Base-by-base conservation (phyloP, 1,140 invertebrate genomes). In the Caenorhabditis inopinata region DNA sequence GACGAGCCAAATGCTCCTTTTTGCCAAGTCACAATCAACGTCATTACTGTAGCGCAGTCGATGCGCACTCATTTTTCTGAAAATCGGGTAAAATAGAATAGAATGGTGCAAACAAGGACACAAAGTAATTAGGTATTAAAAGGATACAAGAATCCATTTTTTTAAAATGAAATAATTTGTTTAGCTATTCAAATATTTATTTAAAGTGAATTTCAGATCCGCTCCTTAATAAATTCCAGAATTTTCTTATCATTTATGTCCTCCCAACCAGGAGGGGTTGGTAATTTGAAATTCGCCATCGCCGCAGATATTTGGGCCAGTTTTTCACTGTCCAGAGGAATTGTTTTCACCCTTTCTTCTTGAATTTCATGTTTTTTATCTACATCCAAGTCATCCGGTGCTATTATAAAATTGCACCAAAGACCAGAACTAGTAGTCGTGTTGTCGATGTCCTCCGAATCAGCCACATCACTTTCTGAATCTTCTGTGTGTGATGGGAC, bases 1-100 rank as follows among this genome's bases (percentile, higher is more conserved):
- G 16, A 87, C 86, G 0, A 86, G 76, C 85, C 85, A 86, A 53
- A 87, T 58, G 2, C 86, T 82, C 9, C 74, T 47, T 32, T 58
- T 58, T 16, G 79, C 79, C 48, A 51, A 16, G 18, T 51, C 51
- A 49, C 73, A 75, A 12, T 76, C 73, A 27, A 80, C 75, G n/a
- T 68, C 58, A 25, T 68, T 68, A 9, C 9, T 6, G n/a, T 38
- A 68, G 0, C 58, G 58, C 32, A 38, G n/a, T 38, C n/a, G 3
- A 6, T 21, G 32, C 21, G 2, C 23, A n/a, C n/a, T 38, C 38
- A 42, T 42, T 42, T 42, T 42, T 14, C 38, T 42, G 38, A 14
- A 42, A 42, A 42, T 42, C 38, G 38, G 14, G 38, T 5, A 42
- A 42, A 14, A 42, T 7, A 42, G 5, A 14, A 42, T 7, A 42